Percentiles rank a stretch among this genome's conserved stretches.
Conservation (phyloP, 2,113 vertebrate genomes). For the Tragelaphus imberbis region DNA sequence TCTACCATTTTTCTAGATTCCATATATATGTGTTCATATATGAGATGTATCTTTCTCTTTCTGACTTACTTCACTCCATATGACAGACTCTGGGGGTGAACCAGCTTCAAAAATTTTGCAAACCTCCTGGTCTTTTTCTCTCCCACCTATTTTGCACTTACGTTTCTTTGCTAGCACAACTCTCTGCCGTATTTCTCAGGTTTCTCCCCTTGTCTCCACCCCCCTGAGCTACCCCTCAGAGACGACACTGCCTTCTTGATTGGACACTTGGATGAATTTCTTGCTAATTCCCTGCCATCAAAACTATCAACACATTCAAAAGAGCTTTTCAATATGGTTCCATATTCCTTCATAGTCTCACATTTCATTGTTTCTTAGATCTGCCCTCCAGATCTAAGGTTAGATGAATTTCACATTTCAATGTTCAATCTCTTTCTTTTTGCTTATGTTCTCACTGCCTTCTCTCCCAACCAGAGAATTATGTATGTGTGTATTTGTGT, state of each 20-base stretch:
- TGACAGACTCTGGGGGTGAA: neutral
- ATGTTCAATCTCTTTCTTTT: neutral
- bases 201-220: rapidly evolving
- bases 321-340: neutral
- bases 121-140: neutral
- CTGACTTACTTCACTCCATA: neutral
- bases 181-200: neutral
- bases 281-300: neutral
- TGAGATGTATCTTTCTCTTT: neutral
- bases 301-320: rapidly evolving
- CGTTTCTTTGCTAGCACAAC: neutral
- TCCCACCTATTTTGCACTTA: neutral
- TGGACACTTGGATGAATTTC: neutral
- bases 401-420: neutral
- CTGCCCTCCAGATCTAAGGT: no score
- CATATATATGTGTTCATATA: neutral
- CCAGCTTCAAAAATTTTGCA: neutral
- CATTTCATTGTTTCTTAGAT: neutral
- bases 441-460: neutral
- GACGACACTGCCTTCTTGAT: neutral
- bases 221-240: neutral
- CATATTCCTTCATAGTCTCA: neutral
- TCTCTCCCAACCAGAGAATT: neutral
- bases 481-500: neutral
- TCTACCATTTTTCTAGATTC: neutral